A percentile compares a stretch with the other conserved stretches of the same genome.
phyloP scores from a whole-genome alignment of 2,113 vertebrate genomes.

The Ochotona curzoniae region DNA sequence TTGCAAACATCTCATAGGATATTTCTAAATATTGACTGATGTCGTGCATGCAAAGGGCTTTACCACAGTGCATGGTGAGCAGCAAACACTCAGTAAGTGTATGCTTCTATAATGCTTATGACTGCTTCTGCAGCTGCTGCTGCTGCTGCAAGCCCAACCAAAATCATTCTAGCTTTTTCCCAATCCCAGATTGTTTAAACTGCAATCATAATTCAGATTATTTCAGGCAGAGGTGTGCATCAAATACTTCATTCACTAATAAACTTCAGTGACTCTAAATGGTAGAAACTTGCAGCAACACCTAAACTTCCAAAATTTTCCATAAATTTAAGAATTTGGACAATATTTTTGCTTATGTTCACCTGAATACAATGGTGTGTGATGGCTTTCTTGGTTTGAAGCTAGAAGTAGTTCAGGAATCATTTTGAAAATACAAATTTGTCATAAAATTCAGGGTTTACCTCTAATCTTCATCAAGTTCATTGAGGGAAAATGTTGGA shows the following conservation, averaged over 20 bases:
- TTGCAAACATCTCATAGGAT: not conserved
- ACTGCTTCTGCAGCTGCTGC: slow-evolving; percentile 52
- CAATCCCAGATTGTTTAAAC: slow-evolving; percentile 10
- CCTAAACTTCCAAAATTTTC: not conserved
- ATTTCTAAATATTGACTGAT: slow-evolving; percentile 25
- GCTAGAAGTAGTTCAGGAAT: not conserved
- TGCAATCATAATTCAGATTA: not conserved
- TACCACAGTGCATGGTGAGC: slow-evolving; percentile 12
- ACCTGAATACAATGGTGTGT: not conserved
- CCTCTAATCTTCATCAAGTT: slow-evolving; percentile 39
- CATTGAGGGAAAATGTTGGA: not conserved
- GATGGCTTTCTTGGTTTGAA: not conserved
- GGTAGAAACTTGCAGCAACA: not conserved
- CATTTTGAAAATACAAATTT: not conserved
- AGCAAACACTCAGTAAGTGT: slow-evolving; percentile 64
- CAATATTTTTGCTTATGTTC: not conserved
- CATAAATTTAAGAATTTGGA: not conserved
- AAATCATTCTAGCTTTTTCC: slow-evolving; percentile 21
- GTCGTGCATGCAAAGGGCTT: slow-evolving; percentile 12
- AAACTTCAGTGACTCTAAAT: not conserved
- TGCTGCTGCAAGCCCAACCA: not conserved
- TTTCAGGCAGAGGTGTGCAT: not conserved
- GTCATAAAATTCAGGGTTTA: not conserved
- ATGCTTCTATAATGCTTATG: slow-evolving; percentile 16
- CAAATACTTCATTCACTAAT: slow-evolving; percentile 9